Base-by-base conservation (phyloP, 2,888 invertebrate species). In the Campaea margaritaria region DNA sequence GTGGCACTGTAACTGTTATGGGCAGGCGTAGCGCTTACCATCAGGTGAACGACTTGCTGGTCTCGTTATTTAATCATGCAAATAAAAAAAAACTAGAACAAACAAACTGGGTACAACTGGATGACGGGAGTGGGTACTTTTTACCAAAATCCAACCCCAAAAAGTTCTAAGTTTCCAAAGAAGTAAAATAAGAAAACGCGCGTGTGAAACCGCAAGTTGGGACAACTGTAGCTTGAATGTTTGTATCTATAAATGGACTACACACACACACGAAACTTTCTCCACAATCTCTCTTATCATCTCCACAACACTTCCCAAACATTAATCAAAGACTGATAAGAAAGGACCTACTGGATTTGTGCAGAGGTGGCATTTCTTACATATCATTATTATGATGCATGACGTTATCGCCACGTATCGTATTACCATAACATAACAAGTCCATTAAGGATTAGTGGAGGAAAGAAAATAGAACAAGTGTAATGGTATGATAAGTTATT, bases 401-500 rank as follows among this genome's bases (percentile, higher is more conserved):
- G 78, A 79, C 77, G 72, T 72, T 82, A 85, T 86, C 81, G 80
- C 67, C 70, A 75, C 82, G 82, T 83, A 78, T 73, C 76, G 83
- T 82, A 91, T 91, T 91, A 89, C 74, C 89, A 91, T 91, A 91
- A 92, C 92, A 92, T 86, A 90, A 91, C 89, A 92, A 87, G 82
- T 92, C 91, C 91, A 92, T 92, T 91, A 91, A 73, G 79, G 69
- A 68, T 71, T 62, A 64, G 54, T 57, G 49, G 57, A 45, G 36
- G 36, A 51, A 58, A 56, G 63, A 67, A 64, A 68, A 65, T 68
- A 52, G 69, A 67, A 62, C 58, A 53, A 57, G 57, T 62, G 58
- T 69, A 64, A 64, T 64, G 52, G 58, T 49, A 52, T 57, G 42
- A 60, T 59, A 59, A 59, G 52, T 63, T 64, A 63, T 58, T 64